Percentiles rank a stretch among this genome's conserved stretches.
Conservation (phyloP, 2,113 vertebrate species). For the Mustela nigripes region DNA sequence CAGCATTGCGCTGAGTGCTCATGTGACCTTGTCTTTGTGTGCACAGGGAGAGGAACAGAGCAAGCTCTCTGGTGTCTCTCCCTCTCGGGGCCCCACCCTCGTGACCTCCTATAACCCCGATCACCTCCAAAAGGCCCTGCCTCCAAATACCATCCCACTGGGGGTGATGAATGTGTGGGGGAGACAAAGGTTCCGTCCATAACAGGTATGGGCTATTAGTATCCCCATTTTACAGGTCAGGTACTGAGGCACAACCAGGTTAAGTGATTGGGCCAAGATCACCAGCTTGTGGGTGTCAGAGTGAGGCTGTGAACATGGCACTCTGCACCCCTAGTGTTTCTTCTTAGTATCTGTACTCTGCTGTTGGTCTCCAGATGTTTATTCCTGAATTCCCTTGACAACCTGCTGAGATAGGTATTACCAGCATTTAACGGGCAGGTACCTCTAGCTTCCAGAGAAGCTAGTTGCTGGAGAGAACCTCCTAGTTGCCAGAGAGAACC, state of each 20-base stretch:
- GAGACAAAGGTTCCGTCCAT: background rate
- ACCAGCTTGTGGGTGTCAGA: background rate
- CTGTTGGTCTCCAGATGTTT: background rate
- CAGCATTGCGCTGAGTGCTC: background rate
- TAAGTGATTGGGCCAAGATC: background rate
- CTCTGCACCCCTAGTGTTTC: too few species aligned
- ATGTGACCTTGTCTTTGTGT: too few species aligned
- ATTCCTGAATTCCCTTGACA: too few species aligned
- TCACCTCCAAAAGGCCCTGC: background rate
- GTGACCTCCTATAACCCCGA: background rate
- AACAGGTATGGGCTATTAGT: background rate
- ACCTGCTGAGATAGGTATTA: background rate
- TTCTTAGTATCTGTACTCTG: fast-evolving
- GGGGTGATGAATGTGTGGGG: background rate
- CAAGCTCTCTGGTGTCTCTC: background rate
- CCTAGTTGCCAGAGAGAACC: background rate
- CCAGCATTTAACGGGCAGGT: background rate
- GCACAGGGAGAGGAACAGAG: background rate
- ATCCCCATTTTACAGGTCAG: background rate
- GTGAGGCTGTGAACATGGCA: too few species aligned
- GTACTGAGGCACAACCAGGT: background rate
- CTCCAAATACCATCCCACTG: background rate
- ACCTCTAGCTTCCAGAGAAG: background rate
- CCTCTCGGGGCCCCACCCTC: background rate
- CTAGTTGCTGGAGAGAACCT: background rate